Base-by-base conservation (phyloP, 2,888 invertebrate species). In the Arenicola marina region DNA sequence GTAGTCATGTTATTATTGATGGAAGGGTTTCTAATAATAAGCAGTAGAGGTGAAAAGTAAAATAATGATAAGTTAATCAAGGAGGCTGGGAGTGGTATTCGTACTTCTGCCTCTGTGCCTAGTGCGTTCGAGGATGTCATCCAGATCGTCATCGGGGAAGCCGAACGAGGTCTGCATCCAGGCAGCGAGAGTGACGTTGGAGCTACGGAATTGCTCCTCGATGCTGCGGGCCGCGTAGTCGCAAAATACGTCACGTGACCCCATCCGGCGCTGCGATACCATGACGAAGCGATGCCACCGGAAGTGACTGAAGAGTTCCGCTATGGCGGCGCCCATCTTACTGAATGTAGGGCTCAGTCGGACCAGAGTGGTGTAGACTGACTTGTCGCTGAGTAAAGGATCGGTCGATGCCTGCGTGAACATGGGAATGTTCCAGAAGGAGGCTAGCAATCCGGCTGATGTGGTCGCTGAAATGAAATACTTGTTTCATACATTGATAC, bases 351-450 rank as follows among this genome's bases (percentile, higher is more conserved):
- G 76, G 4, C 74, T 74, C 4, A 75, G 69, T 55, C 78, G 60
- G 1, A 76, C 71, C 21, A 77, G 59, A 0, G 76, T 78, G 26
- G 64, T 72, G 56, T 70, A 76, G 48, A 48, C 26, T 7, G 18
- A n/a, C 62, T 78, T 78, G 63, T 78, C 72, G 0, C 65, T 73
- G 4, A 78, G 69, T 4, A 43, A 51, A 31, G 78, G 75, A 51
- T 77, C 75, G 15, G 68, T 72, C 11, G 78, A 73, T 1, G 75
- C 77, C 61, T 73, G 75, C 1, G 75, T 72, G 59, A 75, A 76
- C 59, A 76, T 71, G 2, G 78, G 78, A 2, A 76, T 33, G 59
- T 78, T 77, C 77, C 76, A 78, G 57, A 67, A 74, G 4, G 76
- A 65, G 1, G 77, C 75, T 18, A 78, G 68, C 1, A 72, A 65